Percentiles rank a stretch among this genome's conserved stretches.
Evolutionary conservation across 2,113 vertebrate genomes (phyloP).

Genomic region (Anoura caudifer): DNA sequence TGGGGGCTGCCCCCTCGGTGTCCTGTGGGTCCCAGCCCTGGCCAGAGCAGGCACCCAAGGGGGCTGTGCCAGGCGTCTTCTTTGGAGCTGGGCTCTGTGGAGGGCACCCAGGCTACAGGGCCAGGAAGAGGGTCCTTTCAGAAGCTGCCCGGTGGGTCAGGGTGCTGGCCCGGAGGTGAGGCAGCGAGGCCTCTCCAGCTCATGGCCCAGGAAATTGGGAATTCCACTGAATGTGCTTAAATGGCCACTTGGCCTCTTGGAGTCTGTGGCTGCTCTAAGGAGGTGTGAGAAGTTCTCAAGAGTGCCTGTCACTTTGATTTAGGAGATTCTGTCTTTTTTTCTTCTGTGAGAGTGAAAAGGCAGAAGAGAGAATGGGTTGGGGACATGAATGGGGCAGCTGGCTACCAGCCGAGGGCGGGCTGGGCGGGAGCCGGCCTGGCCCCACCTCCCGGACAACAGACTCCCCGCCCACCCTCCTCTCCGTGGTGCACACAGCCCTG

Average conservation of each 20-base stretch:
- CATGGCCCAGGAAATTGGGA: neutral
- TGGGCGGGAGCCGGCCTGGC: conserved; percentile 55
- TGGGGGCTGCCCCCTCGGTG: neutral
- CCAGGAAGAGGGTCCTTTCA: neutral
- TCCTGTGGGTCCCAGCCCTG: neutral
- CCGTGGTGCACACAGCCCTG: conserved; percentile 73
- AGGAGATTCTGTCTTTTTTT: neutral
- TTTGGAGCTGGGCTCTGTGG: neutral
- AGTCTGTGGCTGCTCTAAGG: neutral
- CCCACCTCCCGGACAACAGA: conserved; percentile 73
- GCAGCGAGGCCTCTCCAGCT: neutral
- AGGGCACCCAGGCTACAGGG: neutral
- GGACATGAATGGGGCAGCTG: neutral
- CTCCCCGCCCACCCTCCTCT: conserved; percentile 29
- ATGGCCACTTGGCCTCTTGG: neutral
- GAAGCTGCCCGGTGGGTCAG: neutral
- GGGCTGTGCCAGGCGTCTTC: neutral
- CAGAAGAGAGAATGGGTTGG: neutral
- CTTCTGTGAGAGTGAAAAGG: neutral
- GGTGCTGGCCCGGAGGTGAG: accelerated
- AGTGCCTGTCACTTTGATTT: neutral
- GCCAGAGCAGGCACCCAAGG: neutral
- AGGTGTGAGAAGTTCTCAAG: neutral
- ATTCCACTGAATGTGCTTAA: accelerated
- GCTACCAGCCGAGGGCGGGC: neutral